phyloP scores from a whole-genome alignment of 2,797 vertebrate species.

The Synaphobranchus kaupii region DNA sequence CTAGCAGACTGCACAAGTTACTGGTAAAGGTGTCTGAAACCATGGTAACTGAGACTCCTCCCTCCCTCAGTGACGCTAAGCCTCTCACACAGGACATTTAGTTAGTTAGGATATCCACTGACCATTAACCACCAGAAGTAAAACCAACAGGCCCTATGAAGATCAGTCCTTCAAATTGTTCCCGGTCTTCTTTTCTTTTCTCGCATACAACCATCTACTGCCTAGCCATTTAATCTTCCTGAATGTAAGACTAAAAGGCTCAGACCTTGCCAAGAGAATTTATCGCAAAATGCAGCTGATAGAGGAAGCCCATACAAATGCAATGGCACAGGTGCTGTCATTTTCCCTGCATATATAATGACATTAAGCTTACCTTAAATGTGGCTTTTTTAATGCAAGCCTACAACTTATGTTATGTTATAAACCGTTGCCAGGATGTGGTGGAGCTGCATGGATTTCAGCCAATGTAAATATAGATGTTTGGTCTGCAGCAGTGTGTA shows the following conservation, averaged over 20 bases:
- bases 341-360: constrained; percentile 31
- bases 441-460: constrained; percentile 39
- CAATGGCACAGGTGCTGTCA: constrained; percentile 48
- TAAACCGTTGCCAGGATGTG: constrained; percentile 36
- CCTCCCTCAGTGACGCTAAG: not conserved
- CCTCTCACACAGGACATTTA: not conserved
- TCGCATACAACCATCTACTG: constrained; percentile 37
- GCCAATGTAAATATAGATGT: constrained; percentile 77
- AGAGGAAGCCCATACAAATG: constrained; percentile 25
- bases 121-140: constrained; percentile 44
- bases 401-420: constrained; percentile 50
- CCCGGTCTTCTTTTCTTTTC: not conserved
- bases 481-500: constrained; percentile 66
- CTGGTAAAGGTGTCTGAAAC: not conserved
- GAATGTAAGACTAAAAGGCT: constrained; percentile 35
- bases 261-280: constrained; percentile 52
- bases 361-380: constrained; percentile 45
- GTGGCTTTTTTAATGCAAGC: constrained; percentile 39
- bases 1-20: not conserved
- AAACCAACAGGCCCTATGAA: constrained; percentile 48
- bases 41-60: not conserved
- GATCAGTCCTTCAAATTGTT: not conserved
- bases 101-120: constrained; percentile 33
- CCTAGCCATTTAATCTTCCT: constrained; percentile 46
- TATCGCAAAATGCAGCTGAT: not conserved